These are phyloP conservation scores for Conus betulinus DNA, from an alignment of 1,140 invertebrate genomes.

Conservation along the genomic window DNA sequence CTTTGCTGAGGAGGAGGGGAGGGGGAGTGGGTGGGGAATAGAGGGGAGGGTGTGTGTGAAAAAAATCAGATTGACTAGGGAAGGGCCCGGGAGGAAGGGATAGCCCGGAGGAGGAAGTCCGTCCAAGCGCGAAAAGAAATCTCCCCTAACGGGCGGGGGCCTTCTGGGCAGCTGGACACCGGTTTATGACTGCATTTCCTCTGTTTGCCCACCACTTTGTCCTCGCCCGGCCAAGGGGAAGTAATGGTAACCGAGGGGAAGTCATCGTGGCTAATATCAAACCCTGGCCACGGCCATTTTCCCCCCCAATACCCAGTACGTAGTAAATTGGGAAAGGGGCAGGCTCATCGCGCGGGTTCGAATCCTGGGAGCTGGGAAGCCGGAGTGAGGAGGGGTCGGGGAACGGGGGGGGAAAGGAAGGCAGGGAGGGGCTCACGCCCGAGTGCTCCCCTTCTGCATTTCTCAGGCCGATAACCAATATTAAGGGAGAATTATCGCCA, in stretches of 20 bases:
- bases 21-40: neutral
- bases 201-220: slow-evolving; percentile 39
- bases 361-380: neutral
- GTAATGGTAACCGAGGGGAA: slow-evolving; percentile 37
- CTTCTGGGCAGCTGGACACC: neutral
- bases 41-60: neutral
- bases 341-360: neutral
- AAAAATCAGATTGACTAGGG: slow-evolving; percentile 34
- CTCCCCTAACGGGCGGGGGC: neutral
- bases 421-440: slow-evolving; percentile 3
- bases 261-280: slow-evolving; percentile 36
- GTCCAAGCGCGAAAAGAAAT: slow-evolving; percentile 15
- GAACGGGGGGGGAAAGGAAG: neutral
- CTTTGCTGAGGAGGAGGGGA: slow-evolving; percentile 23
- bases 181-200: slow-evolving; percentile 21
- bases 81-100: slow-evolving; percentile 19
- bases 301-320: slow-evolving; percentile 32
- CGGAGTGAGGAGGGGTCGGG: neutral
- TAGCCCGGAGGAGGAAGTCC: neutral
- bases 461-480: slow-evolving; percentile 45
- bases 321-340: slow-evolving; percentile 30
- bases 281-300: slow-evolving; percentile 22
- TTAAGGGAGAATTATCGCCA: slow-evolving; percentile 36
- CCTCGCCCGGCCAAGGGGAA: slow-evolving; percentile 35
- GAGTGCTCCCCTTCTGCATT: slow-evolving; percentile 37